Evolutionary conservation across 2,888 invertebrate species (phyloP), one percentile per base, ranked within the genome.

Genomic region (Strigamia crassipes): DNA sequence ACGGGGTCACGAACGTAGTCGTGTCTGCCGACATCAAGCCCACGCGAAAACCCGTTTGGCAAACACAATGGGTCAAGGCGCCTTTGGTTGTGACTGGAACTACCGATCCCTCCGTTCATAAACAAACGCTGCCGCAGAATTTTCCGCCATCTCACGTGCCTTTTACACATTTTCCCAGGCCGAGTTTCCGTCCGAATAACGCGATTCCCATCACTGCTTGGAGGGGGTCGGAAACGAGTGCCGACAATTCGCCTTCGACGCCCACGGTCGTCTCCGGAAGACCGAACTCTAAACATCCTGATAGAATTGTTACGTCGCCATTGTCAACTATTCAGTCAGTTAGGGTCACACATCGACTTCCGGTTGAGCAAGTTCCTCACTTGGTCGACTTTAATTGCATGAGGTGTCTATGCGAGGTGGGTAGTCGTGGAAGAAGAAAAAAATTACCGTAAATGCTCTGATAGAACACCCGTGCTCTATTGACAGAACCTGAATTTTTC

Each of bases 361-460:
- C 61, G 61, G 61, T 23, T 66, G 61, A 66, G 23, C 61, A 66
- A 2, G 61, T 66, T 23, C 61, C 61, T 66, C 61, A 18, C 23
- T 66, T 66, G 61, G 61, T 66, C 4, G 61, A 66, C 61, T 66
- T 66, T 66, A 66, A 23, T 66, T 66, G 61, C 18, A 23, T 66
- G 61, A 66, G 61, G 61, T 66, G 61, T 66, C 18, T 66, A 23
- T 66, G 61, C 23, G 61, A 66, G 23, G 61, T 66, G 8, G 18
- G 61, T 66, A 23, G 27, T 27, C 27, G 27, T 27, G 27, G 3
- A 27, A 3, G 27, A 27, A 27, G 27, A 27, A 27, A 3, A 27
- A 27, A n/a, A n/a, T n/a, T n/a, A n/a, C n/a, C n/a, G n/a, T n/a
- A n/a, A n/a, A n/a, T n/a, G n/a, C n/a, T n/a, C n/a, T n/a, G n/a